Evolutionary conservation across 2,888 invertebrate genomes (phyloP).

Genomic region (Agrotis puta): DNA sequence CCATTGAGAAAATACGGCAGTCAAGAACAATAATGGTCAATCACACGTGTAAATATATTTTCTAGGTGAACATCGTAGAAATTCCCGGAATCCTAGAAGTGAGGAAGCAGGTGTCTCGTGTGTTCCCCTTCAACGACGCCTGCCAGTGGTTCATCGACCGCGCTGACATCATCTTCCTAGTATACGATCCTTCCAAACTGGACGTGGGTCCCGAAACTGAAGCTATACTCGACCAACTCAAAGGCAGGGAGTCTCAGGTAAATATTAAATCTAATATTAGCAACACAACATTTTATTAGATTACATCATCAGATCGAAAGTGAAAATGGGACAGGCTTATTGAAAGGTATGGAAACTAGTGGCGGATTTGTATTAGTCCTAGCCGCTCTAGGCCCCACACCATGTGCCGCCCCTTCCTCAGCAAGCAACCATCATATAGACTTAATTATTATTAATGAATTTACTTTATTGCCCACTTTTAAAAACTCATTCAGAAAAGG

Average conservation of each 20-base stretch:
- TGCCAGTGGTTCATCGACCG: slow-evolving; percentile 99
- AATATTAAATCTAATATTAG: slow-evolving; percentile 18
- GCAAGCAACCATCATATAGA: too few species aligned
- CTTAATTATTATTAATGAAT: too few species aligned
- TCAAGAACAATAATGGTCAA: not conserved
- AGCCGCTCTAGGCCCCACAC: too few species aligned
- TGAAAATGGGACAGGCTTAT: not conserved
- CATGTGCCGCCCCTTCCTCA: too few species aligned
- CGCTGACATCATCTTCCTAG: slow-evolving; percentile 98
- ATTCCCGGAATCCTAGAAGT: slow-evolving; percentile 99
- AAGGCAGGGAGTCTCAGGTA: slow-evolving; percentile 97
- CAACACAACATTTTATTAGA: not conserved
- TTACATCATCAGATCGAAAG: not conserved
- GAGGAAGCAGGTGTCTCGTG: slow-evolving; percentile 97
- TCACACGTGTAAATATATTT: slow-evolving; percentile 16
- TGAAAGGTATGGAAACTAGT: not conserved
- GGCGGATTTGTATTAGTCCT: too few species aligned
- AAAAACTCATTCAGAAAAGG: too few species aligned
- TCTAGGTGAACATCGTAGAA: slow-evolving; percentile 97
- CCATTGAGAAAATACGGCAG: not conserved
- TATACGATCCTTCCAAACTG: slow-evolving; percentile 98
- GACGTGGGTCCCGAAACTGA: slow-evolving; percentile 99
- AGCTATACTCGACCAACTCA: slow-evolving; percentile 98
- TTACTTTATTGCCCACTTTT: too few species aligned
- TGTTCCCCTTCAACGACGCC: slow-evolving; percentile 98